A percentile compares a stretch with the other conserved stretches of the same genome.
phyloP scores from a whole-genome alignment of 2,113 vertebrate species.

The Zosterops hypoxanthus region DNA sequence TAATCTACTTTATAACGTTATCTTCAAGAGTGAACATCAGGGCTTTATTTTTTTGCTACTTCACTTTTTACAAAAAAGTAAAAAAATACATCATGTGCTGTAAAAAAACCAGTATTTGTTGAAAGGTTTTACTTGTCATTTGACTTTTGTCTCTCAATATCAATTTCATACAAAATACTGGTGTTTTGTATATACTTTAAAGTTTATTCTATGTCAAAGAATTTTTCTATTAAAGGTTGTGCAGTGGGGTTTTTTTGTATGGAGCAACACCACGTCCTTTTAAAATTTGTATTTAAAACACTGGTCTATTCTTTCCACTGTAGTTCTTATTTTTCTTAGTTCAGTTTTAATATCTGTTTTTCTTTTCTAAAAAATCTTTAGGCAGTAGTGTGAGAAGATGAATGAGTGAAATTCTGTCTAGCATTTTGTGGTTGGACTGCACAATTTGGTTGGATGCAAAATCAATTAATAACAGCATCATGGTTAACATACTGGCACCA shows the following conservation, averaged over 20 bases:
- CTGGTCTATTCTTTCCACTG: background rate
- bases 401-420: background rate
- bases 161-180: background rate
- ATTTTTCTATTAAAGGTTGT: background rate
- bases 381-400: background rate
- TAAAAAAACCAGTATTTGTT: background rate
- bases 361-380: background rate
- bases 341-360: background rate
- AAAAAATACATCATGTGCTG: background rate
- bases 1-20: background rate
- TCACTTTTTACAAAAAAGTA: background rate
- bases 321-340: background rate
- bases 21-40: background rate
- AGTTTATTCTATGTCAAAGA: background rate
- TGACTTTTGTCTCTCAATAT: background rate
- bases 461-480: conserved; percentile 12
- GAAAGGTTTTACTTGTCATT: background rate
- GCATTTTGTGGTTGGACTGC: background rate
- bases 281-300: background rate
- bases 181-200: background rate
- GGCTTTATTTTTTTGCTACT: background rate
- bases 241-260: accelerated
- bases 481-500: conserved; percentile 32
- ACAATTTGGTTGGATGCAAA: background rate
- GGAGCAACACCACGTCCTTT: background rate